These are phyloP conservation scores for Dexiosoma caninum DNA, from an alignment of 2,888 invertebrate genomes.

Conservation along the genomic window DNA sequence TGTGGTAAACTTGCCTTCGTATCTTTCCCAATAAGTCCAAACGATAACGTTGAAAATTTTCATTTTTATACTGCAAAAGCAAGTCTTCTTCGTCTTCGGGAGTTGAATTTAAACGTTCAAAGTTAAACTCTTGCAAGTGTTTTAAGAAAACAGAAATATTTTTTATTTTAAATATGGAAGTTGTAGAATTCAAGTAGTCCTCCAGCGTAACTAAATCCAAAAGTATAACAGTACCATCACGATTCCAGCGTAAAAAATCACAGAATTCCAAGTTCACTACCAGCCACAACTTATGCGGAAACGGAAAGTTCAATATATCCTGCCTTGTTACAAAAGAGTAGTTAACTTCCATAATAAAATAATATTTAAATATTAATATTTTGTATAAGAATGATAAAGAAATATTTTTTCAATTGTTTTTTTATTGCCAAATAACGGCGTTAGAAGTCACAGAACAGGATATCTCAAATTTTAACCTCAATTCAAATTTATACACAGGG, in stretches of 20 bases:
- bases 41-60: slow-evolving; percentile 67
- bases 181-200: slow-evolving; percentile 66
- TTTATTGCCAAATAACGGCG: slow-evolving; percentile 26
- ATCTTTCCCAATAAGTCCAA: slow-evolving; percentile 67
- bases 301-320: slow-evolving; percentile 68
- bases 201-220: slow-evolving; percentile 65
- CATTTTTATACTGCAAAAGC: slow-evolving; percentile 66
- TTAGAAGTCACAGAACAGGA: background rate
- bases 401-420: background rate
- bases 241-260: slow-evolving; percentile 68
- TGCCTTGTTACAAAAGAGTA: slow-evolving; percentile 61
- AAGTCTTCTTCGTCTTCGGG: slow-evolving; percentile 66
- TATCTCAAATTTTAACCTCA: background rate
- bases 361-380: background rate
- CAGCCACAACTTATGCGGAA: slow-evolving; percentile 68
- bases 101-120: slow-evolving; percentile 63
- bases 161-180: slow-evolving; percentile 68
- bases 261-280: slow-evolving; percentile 66
- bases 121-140: slow-evolving; percentile 65
- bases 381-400: no score
- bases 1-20: slow-evolving; percentile 55
- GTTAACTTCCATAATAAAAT: slow-evolving; percentile 14
- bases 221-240: slow-evolving; percentile 67
- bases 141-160: slow-evolving; percentile 66
- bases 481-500: no score